Percentiles rank a stretch among this genome's conserved stretches.
Conservation (phyloP, 2,797 vertebrate genomes). For the Myotis pilosus region DNA sequence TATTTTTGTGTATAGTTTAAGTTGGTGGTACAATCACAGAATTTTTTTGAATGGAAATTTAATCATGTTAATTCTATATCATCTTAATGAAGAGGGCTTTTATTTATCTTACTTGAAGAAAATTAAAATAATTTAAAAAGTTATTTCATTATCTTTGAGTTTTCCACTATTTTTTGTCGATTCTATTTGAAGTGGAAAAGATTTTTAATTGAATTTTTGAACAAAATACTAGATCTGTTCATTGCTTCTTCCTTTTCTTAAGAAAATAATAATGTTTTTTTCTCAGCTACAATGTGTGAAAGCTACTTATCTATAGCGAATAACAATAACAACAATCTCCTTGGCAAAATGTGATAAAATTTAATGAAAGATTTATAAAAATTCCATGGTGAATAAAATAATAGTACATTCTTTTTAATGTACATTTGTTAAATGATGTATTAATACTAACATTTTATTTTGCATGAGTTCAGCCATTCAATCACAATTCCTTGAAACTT, state of each 20-base stretch:
- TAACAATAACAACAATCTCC: neutral
- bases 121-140: neutral
- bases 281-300: neutral
- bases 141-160: neutral
- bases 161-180: neutral
- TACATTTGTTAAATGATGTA: conserved; percentile 49
- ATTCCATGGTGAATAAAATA: neutral
- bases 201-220: neutral
- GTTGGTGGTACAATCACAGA: neutral
- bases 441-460: conserved; percentile 52
- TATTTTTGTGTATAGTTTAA: too few species aligned
- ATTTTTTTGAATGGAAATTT: neutral
- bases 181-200: neutral
- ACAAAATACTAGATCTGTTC: neutral
- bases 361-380: neutral
- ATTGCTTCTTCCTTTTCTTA: neutral
- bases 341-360: neutral
- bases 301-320: neutral
- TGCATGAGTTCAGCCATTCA: neutral
- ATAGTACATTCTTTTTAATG: neutral
- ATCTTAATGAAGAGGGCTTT: neutral
- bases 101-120: neutral
- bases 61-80: neutral
- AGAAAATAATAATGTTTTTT: neutral
- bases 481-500: neutral